phyloP scores from a whole-genome alignment of 2,888 invertebrate genomes.

The Osedax frankpressi region DNA sequence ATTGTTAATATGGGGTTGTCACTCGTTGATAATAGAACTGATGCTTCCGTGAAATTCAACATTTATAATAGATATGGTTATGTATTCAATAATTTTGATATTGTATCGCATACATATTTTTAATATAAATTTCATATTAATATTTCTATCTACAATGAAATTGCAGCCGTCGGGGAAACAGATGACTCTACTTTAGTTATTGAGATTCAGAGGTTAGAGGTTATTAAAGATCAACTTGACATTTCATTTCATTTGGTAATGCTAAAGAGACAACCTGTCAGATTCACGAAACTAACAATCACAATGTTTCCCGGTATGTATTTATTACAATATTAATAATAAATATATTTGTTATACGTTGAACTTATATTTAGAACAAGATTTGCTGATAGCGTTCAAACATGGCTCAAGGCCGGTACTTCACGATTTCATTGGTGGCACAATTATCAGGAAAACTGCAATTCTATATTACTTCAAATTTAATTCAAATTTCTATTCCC shows the following conservation, averaged over 20 bases:
- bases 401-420: neutral
- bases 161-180: too few species aligned
- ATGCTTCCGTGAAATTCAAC: neutral
- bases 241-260: neutral
- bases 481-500: neutral
- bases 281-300: neutral
- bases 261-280: neutral
- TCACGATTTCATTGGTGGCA: neutral
- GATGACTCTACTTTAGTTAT: too few species aligned
- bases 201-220: too few species aligned
- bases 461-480: neutral
- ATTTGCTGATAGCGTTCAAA: neutral
- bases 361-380: neutral
- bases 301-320: neutral
- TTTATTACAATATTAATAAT: neutral
- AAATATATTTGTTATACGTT: neutral
- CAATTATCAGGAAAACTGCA: neutral
- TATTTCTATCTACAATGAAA: too few species aligned
- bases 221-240: neutral
- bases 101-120: too few species aligned
- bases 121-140: too few species aligned
- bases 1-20: neutral
- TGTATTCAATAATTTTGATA: too few species aligned
- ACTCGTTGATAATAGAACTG: neutral
- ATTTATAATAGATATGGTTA: too few species aligned